Conservation (phyloP, 2,113 vertebrate genomes). For the Apodemus sylvaticus region DNA sequence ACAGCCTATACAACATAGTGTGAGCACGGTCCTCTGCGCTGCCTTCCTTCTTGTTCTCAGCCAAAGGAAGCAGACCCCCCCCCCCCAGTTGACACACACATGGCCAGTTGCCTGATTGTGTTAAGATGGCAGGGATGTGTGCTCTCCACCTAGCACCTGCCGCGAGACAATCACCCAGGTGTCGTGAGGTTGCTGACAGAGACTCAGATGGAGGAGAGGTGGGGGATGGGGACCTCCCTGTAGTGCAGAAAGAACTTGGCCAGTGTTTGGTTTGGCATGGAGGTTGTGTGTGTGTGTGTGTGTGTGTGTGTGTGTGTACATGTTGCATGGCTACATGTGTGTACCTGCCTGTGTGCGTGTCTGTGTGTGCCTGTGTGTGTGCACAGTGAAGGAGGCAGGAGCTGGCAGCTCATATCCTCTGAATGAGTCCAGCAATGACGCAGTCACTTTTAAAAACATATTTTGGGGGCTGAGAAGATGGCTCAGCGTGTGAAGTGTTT, state of each 20-base stretch:
- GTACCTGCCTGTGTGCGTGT: background rate
- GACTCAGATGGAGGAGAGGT: no score
- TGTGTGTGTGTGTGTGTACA: background rate
- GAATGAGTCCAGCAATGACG: background rate
- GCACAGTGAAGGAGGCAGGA: background rate
- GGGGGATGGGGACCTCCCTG: background rate
- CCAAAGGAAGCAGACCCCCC: background rate
- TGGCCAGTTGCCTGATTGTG: accelerated
- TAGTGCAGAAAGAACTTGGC: background rate
- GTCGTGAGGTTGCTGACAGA: background rate
- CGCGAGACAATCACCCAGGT: accelerated
- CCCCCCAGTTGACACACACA: background rate
- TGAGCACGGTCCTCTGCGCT: accelerated
- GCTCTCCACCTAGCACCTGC: background rate
- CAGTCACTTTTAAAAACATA: background rate
- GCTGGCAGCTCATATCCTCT: accelerated
- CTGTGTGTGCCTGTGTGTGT: background rate
- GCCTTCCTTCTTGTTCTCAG: no score
- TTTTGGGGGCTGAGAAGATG: background rate
- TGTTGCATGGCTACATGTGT: background rate
- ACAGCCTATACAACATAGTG: background rate
- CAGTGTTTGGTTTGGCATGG: background rate
- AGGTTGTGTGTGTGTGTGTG: background rate
- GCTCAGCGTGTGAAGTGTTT: background rate
- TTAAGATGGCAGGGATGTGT: background rate